Evolutionary conservation across 1,140 invertebrate genomes (phyloP).

Genomic region (Drosophila dunni): DNA sequence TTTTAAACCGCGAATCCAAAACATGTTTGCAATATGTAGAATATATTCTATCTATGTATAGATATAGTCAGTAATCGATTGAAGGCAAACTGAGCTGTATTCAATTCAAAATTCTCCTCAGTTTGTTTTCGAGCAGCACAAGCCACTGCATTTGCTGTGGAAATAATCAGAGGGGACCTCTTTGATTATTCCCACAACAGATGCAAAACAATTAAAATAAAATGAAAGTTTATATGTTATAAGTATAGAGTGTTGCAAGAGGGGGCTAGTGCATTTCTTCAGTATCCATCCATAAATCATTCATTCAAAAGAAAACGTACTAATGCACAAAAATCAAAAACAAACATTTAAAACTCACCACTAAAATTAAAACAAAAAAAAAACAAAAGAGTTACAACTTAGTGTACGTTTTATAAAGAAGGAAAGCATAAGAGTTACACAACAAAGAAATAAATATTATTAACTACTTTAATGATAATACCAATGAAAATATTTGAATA

Average conservation of each 20-base stretch:
- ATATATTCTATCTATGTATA: slow-evolving; percentile 7
- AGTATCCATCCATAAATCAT: slow-evolving; percentile 75
- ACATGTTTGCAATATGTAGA: slow-evolving; percentile 64
- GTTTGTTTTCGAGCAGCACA: slow-evolving; percentile 71
- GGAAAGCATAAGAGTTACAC: slow-evolving; percentile 34
- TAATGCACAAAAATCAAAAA: slow-evolving; percentile 55
- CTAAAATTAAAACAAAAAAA: slow-evolving; percentile 43
- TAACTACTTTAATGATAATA: slow-evolving; percentile 46
- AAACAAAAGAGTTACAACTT: slow-evolving; percentile 50
- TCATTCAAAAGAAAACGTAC: slow-evolving; percentile 27
- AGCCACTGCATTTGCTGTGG: slow-evolving; percentile 28
- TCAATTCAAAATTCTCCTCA: slow-evolving; percentile 29
- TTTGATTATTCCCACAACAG: slow-evolving; percentile 12
- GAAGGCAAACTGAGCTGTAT: slow-evolving; percentile 64
- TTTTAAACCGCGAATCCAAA: slow-evolving; percentile 52
- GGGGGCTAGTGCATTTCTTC: slow-evolving; percentile 63
- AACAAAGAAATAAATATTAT: slow-evolving; percentile 11
- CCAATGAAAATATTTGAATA: slow-evolving; percentile 62
- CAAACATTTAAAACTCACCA: slow-evolving; percentile 47
- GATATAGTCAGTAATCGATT: slow-evolving; percentile 50
- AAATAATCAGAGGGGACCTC: slow-evolving; percentile 8
- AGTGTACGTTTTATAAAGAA: slow-evolving; percentile 64
- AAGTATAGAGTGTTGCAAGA: slow-evolving; percentile 44
- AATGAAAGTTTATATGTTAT: slow-evolving; percentile 11
- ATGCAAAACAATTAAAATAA: background rate